A percentile compares a stretch with the other conserved stretches of the same genome.
Conservation (phyloP, 2,113 vertebrate genomes). For the Gobiocypris rarus region DNA sequence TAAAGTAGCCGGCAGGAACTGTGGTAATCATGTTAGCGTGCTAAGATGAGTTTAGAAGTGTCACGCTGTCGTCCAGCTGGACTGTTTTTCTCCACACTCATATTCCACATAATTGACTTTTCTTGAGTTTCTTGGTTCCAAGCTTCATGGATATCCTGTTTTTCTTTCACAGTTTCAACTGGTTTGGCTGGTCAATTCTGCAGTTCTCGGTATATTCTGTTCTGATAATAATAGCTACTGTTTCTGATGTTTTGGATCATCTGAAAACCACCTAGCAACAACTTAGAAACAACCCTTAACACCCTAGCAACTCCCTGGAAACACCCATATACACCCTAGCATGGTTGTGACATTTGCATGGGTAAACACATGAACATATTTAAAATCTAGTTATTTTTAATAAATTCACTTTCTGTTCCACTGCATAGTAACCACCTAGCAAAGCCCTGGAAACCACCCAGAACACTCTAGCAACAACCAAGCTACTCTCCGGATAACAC, state of each 20-base stretch:
- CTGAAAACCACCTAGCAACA: no score
- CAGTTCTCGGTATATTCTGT: background rate
- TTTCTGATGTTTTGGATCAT: background rate
- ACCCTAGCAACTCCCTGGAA: background rate
- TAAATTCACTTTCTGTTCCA: background rate
- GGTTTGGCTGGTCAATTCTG: background rate
- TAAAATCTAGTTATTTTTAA: no score
- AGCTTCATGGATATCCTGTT: background rate
- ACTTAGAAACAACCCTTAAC: background rate
- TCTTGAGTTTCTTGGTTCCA: background rate
- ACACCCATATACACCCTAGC: background rate
- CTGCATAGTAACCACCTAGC: background rate
- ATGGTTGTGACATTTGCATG: background rate
- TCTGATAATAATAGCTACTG: background rate
- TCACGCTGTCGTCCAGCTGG: slow-evolving; percentile 23
- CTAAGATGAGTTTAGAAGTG: slow-evolving; percentile 24
- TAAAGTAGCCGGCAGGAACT: slow-evolving; percentile 28
- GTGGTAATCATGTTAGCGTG: slow-evolving; percentile 9
- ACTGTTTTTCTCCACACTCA: slow-evolving; percentile 27
- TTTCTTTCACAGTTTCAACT: background rate
- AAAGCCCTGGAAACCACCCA: background rate
- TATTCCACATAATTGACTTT: slow-evolving; percentile 16
- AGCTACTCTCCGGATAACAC: no score
- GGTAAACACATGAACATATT: background rate
- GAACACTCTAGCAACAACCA: no score